Evolutionary conservation across 2,797 vertebrate species (phyloP).

Genomic region (Podarcis siculus): DNA sequence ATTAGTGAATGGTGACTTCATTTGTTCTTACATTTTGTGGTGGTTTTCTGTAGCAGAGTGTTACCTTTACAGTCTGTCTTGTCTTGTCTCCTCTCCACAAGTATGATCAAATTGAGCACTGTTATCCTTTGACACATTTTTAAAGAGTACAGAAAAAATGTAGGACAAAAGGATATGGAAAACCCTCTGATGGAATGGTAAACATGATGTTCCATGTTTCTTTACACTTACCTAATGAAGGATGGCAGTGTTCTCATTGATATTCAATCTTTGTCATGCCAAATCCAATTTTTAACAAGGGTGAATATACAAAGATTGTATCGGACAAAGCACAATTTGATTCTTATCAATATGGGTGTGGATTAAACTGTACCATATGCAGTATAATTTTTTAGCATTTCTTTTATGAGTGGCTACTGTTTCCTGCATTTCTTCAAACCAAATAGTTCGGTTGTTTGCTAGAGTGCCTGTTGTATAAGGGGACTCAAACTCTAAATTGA

Average conservation of each 20-base stretch:
- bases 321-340: conserved; percentile 5
- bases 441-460: conserved; percentile 5
- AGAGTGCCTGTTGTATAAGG: neutral
- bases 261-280: conserved; percentile 13
- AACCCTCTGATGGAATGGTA: conserved; percentile 26
- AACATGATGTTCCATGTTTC: neutral
- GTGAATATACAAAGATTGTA: conserved; percentile 8
- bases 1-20: conserved; percentile 40
- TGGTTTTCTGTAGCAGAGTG: conserved; percentile 1
- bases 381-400: neutral
- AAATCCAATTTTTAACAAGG: neutral
- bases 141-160: conserved; percentile 39
- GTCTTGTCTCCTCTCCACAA: conserved; percentile 17
- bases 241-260: conserved; percentile 8
- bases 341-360: neutral
- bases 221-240: neutral
- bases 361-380: neutral
- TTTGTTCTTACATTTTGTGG: conserved; percentile 57
- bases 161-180: conserved; percentile 65
- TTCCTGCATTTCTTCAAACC: neutral
- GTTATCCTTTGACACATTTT: conserved; percentile 20
- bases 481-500: neutral
- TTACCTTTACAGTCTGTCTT: conserved; percentile 32
- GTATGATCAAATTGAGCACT: conserved; percentile 46
- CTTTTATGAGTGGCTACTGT: neutral